A percentile compares a stretch with the other conserved stretches of the same genome.
These are phyloP conservation scores for Conus canariensis DNA, from an alignment of 2,888 invertebrate species.

Conservation along the genomic window DNA sequence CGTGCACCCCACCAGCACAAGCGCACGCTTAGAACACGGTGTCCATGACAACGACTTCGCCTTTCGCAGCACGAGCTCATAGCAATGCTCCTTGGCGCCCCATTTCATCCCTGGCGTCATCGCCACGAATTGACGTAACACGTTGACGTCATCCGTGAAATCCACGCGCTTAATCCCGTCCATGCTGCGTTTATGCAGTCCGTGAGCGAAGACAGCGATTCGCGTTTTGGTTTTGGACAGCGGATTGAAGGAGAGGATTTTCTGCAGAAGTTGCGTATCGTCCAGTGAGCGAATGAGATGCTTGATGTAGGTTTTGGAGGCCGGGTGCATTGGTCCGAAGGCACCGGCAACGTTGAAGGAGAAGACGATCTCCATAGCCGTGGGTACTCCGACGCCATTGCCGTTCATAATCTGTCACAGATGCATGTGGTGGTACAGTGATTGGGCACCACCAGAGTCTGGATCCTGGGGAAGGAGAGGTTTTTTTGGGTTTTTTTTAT, in stretches of 20 bases:
- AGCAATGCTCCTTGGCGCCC: conserved; percentile 73
- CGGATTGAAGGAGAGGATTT: neutral
- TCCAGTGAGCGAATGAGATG: conserved; percentile 56
- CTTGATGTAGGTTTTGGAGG: conserved; percentile 52
- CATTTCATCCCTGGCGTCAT: conserved; percentile 64
- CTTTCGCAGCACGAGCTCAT: conserved; percentile 74
- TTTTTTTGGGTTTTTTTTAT: too few species aligned
- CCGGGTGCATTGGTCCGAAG: conserved; percentile 54
- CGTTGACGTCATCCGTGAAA: conserved; percentile 59
- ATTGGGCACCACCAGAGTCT: neutral
- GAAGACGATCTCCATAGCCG: conserved; percentile 65
- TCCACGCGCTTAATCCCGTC: conserved; percentile 64
- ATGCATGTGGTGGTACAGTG: neutral
- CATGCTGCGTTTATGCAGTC: conserved; percentile 70
- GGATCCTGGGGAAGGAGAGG: too few species aligned
- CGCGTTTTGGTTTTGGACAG: conserved; percentile 39
- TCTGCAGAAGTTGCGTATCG: neutral
- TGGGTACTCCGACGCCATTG: neutral
- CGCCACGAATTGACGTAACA: conserved; percentile 61
- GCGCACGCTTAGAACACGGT: conserved; percentile 67
- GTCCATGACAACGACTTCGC: conserved; percentile 71
- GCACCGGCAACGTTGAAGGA: conserved; percentile 75
- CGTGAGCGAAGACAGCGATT: conserved; percentile 73
- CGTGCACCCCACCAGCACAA: conserved; percentile 75
- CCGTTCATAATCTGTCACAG: neutral